Base-by-base conservation (phyloP, 2,113 vertebrate species). In the Dipodomys ordii region DNA sequence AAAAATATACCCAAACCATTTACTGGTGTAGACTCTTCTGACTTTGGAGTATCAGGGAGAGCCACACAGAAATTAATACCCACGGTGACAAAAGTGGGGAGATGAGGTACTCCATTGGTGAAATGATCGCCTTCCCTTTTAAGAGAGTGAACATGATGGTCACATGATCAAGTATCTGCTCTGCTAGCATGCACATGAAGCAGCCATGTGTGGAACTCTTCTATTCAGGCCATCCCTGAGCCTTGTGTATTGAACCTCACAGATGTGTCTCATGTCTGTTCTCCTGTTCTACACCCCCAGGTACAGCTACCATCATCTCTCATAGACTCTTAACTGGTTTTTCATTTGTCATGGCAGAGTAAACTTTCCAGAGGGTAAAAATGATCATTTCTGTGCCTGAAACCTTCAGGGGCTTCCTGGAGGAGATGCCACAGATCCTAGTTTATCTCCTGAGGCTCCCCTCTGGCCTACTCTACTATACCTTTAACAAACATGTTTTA, bases 391-490 rank as follows among this genome's bases (percentile, higher is more conserved):
- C 44, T 65, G 57, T 87, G 35, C 78, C n/a, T 16, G n/a, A 84
- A 81, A 53, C 18, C 27, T 22, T 27, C 20, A 53, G 44, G n/a
- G n/a, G n/a, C 6, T 65, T 39, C 15, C 53, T 57, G 53, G 53
- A 57, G 15, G 53, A 57, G 53, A 13, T 13, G 53, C 53, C 15
- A 18, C 53, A 57, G 53, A 57, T 57, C 53, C 53, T 18, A 57
- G 53, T 18, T 18, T 57, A 4, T 57, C 23, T 39, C 79, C 0
- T 3, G 53, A 30, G 30, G 28, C 25, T 39, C 67, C 13, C 0
- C 0, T 39, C 0, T 39, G 23, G 68, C 68, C 11, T n/a, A 7
- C 32, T 22, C 18, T 0, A 2, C 27, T 28, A 0, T n/a, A 27
- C 8, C 73, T 44, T 69, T 35, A 30, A 32, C 13, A 46, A 46